Conservation (phyloP, 2,888 invertebrate genomes). For the Aphidoletes aphidimyza region DNA sequence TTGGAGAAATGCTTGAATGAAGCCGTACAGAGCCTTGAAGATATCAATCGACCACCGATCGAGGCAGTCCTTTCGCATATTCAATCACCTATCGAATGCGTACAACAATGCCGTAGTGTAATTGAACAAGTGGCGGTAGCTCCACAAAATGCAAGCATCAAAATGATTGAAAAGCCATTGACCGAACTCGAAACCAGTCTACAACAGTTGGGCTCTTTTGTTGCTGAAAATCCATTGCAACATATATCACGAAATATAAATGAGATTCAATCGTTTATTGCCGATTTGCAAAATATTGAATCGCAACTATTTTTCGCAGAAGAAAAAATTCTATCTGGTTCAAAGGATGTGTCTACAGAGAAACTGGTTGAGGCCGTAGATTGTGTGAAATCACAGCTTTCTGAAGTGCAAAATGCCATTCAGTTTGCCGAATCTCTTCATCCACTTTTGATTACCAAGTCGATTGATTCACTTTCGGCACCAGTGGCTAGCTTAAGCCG, state of each 20-base stretch:
- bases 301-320: constrained; percentile 44
- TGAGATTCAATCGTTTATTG: constrained; percentile 52
- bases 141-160: not conserved
- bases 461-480: not conserved
- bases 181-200: not conserved
- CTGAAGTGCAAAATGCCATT: constrained; percentile 20
- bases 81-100: constrained; percentile 7
- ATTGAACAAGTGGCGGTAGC: not conserved
- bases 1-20: not conserved
- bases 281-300: constrained; percentile 51
- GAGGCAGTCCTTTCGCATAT: not conserved
- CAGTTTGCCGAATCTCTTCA: constrained; percentile 3
- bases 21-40: not conserved
- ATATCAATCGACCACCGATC: not conserved
- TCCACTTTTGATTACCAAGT: constrained; percentile 7
- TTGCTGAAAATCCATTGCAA: not conserved
- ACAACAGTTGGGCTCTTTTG: not conserved
- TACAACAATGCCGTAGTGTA: not conserved
- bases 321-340: not conserved
- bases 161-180: not conserved
- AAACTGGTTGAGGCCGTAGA: not conserved
- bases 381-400: not conserved
- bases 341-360: not conserved
- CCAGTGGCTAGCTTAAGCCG: not conserved
- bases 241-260: constrained; percentile 12